Base-by-base conservation (phyloP, 2,797 vertebrate species). In the Sebastes paucispinis region DNA sequence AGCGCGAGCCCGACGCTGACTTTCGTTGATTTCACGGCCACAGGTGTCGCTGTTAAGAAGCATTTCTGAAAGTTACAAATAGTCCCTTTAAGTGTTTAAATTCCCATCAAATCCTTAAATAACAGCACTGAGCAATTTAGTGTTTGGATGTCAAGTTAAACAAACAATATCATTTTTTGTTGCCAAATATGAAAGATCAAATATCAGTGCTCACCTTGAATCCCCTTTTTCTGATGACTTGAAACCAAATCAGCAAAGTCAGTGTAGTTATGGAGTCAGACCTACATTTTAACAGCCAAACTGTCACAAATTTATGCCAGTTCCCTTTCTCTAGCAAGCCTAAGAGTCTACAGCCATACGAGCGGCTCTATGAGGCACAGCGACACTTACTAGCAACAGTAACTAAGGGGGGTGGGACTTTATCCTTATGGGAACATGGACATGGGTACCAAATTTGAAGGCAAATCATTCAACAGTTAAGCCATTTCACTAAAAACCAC, bases 91-190 rank as follows among this genome's bases (percentile, higher is more conserved):
- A 50, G 6, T 66, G 6, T 74, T 67, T 58, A 18, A 14, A 14
- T 11, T 64, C 3, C 2, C 2, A 24, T 57, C 32, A 8, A 8
- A 29, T 71, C 36, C 64, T 62, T 57, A 54, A 25, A 78, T 63
- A 29, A 64, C 7, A 47, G 22, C 43, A 63, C 9, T 43, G 14
- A 77, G 39, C 10, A 62, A 24, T 24, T 50, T 43, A 43, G 3
- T 57, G 16, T 16, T 83, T 60, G 3, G 2, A 31, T 59, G 34
- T 52, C 47, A 20, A 52, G 20, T 52, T 52, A 52, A 52, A 52
- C 0, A 50, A 43, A 16, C 0, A 43, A 14, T 16, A 43, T 43
- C 0, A 8, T 52, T 52, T n/a, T 50, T 20, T 52, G 9, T 52
- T 73, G 54, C 14, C 16, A 47, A 25, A 62, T 47, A n/a, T 52